These are phyloP conservation scores for Globodera rostochiensis DNA, from an alignment of 1,140 invertebrate genomes.

Conservation along the genomic window DNA sequence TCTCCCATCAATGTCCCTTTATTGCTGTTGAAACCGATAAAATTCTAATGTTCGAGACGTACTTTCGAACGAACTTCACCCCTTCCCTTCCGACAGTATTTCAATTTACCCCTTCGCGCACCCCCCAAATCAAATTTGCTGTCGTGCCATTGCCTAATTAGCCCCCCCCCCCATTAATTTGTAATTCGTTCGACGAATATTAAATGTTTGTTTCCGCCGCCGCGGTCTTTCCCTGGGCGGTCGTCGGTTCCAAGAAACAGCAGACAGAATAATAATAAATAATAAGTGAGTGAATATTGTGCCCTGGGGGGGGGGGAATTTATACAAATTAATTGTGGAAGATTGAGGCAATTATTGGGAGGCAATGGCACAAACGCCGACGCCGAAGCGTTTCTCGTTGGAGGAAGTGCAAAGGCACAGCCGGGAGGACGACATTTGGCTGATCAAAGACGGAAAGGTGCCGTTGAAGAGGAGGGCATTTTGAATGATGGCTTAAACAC, in stretches of 20 bases:
- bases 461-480: too few species aligned
- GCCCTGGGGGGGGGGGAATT: background rate
- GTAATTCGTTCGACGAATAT: too few species aligned
- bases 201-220: too few species aligned
- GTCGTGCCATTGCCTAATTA: too few species aligned
- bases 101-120: too few species aligned
- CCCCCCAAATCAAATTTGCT: too few species aligned
- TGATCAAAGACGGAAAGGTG: slow-evolving; percentile 25
- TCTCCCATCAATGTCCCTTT: too few species aligned
- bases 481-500: background rate
- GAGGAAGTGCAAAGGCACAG: slow-evolving; percentile 19
- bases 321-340: background rate
- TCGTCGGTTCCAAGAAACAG: background rate
- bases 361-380: slow-evolving; percentile 2
- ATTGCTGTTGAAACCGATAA: too few species aligned
- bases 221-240: background rate
- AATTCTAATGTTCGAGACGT: too few species aligned
- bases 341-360: background rate
- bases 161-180: too few species aligned
- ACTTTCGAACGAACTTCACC: too few species aligned
- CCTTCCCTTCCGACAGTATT: too few species aligned
- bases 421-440: slow-evolving; percentile 26
- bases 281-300: background rate
- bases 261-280: background rate
- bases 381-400: slow-evolving; percentile 11